Evolutionary conservation across 2,113 vertebrate genomes (phyloP).

Genomic region (Tyrannus savana): DNA sequence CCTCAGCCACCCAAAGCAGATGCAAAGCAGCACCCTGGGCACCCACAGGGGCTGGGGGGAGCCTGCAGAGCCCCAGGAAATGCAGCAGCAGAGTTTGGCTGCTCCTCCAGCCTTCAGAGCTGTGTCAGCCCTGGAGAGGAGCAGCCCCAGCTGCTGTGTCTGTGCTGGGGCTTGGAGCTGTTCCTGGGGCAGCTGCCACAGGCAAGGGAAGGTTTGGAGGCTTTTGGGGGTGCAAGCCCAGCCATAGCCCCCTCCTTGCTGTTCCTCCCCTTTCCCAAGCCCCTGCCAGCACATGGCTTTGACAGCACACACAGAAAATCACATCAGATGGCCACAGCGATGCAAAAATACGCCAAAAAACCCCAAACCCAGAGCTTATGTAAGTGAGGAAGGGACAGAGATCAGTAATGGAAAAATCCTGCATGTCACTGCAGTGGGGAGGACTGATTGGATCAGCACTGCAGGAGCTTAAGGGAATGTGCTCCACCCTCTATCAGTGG

Average conservation of each 20-base stretch:
- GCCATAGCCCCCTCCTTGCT: background rate
- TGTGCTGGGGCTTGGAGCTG: rapidly evolving
- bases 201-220: background rate
- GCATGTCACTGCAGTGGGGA: rapidly evolving
- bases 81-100: background rate
- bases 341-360: rapidly evolving
- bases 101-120: background rate
- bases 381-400: background rate
- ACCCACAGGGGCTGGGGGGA: background rate
- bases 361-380: background rate
- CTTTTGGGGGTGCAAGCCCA: background rate
- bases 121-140: rapidly evolving
- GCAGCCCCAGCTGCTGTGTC: background rate
- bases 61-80: background rate
- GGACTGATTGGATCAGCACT: rapidly evolving
- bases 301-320: rapidly evolving
- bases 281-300: rapidly evolving
- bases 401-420: background rate
- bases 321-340: background rate
- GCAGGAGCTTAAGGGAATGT: rapidly evolving
- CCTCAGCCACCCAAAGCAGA: background rate
- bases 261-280: rapidly evolving
- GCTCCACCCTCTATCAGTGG: background rate
- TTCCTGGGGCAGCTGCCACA: background rate
- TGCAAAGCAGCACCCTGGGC: background rate